Evolutionary conservation across 2,888 invertebrate genomes (phyloP), one percentile per base, ranked within the genome.

Genomic region (Escarpia spicata): DNA sequence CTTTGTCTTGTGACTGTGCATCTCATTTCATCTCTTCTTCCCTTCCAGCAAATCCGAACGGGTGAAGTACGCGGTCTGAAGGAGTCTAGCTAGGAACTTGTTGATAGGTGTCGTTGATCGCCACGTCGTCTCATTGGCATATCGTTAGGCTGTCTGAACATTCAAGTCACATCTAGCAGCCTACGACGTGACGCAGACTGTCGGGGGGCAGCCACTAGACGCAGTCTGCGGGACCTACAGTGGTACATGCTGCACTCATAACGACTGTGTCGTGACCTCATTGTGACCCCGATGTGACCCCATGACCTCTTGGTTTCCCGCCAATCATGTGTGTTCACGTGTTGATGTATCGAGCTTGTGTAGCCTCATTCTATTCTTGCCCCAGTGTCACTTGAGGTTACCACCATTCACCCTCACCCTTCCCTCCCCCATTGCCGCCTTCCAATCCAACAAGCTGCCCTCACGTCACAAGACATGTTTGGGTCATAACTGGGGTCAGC

Each of bases 121-220:
- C 75, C 75, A 26, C n/a, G 26, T 75, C 19, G 19, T 75, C 75
- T 75, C 75, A 52, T 15, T 75, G 26, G 4, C 75, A 75, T 75
- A 75, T 75, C 75, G 75, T 75, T 75, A 75, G 75, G n/a, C 75
- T 75, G n/a, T n/a, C 75, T 75, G 75, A 19, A 75, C 75, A 75
- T 75, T 75, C 37, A 26, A 75, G 75, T 75, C 75, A 75, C 19
- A 75, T 75, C 75, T 26, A 26, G 26, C 19, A 26, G 19, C 75
- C 19, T n/a, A 26, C 19, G 75, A n/a, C 75, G 19, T n/a, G n/a
- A 75, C n/a, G 26, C 75, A 75, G 75, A n/a, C 75, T 75, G 52
- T n/a, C 19, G 26, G 19, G n/a, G 19, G 75, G 52, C 9, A 52
- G 52, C 26, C 6, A 75, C 19, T 26, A 75, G 19, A 75, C 6